Evolutionary conservation across 2,888 invertebrate species (phyloP), one percentile per base, ranked within the genome.

Genomic region (Octodonta nipae): DNA sequence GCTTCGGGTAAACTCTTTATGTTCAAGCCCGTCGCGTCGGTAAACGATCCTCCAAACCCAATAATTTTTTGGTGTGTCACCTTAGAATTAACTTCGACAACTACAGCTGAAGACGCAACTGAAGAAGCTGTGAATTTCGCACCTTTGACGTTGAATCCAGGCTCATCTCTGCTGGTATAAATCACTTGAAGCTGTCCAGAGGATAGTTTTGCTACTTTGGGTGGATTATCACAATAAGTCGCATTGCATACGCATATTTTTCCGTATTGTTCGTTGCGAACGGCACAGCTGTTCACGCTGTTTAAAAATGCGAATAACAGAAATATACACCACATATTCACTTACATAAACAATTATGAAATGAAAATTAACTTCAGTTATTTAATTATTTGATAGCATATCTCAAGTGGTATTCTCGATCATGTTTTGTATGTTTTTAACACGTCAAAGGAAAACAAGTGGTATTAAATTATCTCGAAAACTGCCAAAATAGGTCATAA

Each of bases 11-110:
- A 58, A 8, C 62, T 67, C 4, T 64, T 60, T 50, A 84, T 73
- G 54, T 83, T 82, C 10, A 83, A 71, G 1, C 77, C 74, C 4
- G 68, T 62, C 2, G 61, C 26, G 32, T 49, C 49, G 7, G 89
- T 89, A 38, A 88, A 81, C 0, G 87, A 81, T 0, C 83, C 88
- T 1, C 89, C 89, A 55, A 86, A 89, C 0, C 88, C 89, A 38
- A 74, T 56, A 13, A 89, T 78, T 13, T 51, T 64, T 57, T 89
- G 88, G 46, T 65, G 32, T 41, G 26, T 26, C 3, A 2, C 14
- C 3, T 11, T 5, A 4, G 4, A 6, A n/a, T 30, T 16, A 15
- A 30, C 26, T 6, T 3, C 20, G 11, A 30, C 10, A 7, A 22
- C 22, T 3, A 5, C 13, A 13, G 10, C 29, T n/a, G 2, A 13